These are phyloP conservation scores for Eumeta japonica DNA, from an alignment of 1,140 invertebrate species.

Conservation along the genomic window DNA sequence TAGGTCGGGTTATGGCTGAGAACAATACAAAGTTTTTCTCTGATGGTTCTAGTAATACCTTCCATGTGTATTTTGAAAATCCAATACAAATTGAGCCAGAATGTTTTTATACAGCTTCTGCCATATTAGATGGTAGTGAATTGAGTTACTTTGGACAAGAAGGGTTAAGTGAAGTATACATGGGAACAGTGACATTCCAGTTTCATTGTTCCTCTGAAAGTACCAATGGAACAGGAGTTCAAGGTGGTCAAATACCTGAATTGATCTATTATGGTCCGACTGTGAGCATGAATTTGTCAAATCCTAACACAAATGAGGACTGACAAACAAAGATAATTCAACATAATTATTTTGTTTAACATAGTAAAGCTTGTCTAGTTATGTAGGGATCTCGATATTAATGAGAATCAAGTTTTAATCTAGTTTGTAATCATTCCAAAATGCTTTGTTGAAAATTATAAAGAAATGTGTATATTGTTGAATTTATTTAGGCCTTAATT, in stretches of 20 bases:
- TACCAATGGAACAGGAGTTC: conserved; percentile 91
- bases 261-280: conserved; percentile 87
- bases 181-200: conserved; percentile 87
- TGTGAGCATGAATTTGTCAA: conserved; percentile 38
- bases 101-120: conserved; percentile 87
- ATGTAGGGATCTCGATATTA: conserved; percentile 21
- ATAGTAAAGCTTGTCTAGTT: conserved; percentile 39
- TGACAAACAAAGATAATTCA: conserved; percentile 36
- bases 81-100: conserved; percentile 91
- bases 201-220: conserved; percentile 93
- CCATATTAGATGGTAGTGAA: conserved; percentile 85
- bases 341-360: conserved; percentile 35
- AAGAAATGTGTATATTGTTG: conserved; percentile 43
- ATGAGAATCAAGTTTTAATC: conserved; percentile 4
- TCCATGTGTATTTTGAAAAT: conserved; percentile 90
- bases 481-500: conserved; percentile 14
- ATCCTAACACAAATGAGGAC: conserved; percentile 38
- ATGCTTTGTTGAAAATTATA: conserved; percentile 36
- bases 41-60: conserved; percentile 90
- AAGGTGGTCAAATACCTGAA: conserved; percentile 92
- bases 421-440: conserved; percentile 27
- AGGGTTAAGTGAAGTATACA: conserved; percentile 86
- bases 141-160: conserved; percentile 95
- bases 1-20: conserved; percentile 81
- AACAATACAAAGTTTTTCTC: conserved; percentile 91